Conservation (phyloP, 1,140 invertebrate genomes). For the Bicyclus anynana region DNA sequence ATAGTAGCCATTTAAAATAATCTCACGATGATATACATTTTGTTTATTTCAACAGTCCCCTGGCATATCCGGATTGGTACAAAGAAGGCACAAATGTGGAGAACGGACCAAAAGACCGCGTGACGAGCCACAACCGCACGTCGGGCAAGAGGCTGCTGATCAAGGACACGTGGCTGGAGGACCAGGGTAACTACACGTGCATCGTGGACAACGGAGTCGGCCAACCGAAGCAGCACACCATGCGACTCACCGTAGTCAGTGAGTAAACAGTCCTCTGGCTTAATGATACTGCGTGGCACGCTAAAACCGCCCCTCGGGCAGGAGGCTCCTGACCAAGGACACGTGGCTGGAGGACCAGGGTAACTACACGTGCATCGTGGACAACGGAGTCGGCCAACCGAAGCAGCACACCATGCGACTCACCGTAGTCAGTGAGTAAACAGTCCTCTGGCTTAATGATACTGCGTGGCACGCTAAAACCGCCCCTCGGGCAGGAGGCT, state of each 20-base stretch:
- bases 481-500: slow-evolving; percentile 51
- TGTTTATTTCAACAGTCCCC: slow-evolving; percentile 34
- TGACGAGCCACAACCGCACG: slow-evolving; percentile 57
- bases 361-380: slow-evolving; percentile 91
- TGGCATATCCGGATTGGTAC: slow-evolving; percentile 52
- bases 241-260: slow-evolving; percentile 52
- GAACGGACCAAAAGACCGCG: slow-evolving; percentile 35
- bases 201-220: slow-evolving; percentile 92
- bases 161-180: slow-evolving; percentile 72
- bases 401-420: slow-evolving; percentile 43
- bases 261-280: slow-evolving; percentile 27
- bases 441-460: no score
- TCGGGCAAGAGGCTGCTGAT: slow-evolving; percentile 55
- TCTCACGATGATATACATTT: not conserved
- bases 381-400: slow-evolving; percentile 89
- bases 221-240: slow-evolving; percentile 70
- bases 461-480: slow-evolving; percentile 56
- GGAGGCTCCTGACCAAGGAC: slow-evolving; percentile 52
- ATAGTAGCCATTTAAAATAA: no score
- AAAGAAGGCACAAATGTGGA: slow-evolving; percentile 50
- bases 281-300: slow-evolving; percentile 51
- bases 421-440: slow-evolving; percentile 50
- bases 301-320: slow-evolving; percentile 55
- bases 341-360: slow-evolving; percentile 83
- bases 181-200: slow-evolving; percentile 92